phyloP scores from a whole-genome alignment of 2,888 invertebrate species.

The Doris montereyensis region DNA sequence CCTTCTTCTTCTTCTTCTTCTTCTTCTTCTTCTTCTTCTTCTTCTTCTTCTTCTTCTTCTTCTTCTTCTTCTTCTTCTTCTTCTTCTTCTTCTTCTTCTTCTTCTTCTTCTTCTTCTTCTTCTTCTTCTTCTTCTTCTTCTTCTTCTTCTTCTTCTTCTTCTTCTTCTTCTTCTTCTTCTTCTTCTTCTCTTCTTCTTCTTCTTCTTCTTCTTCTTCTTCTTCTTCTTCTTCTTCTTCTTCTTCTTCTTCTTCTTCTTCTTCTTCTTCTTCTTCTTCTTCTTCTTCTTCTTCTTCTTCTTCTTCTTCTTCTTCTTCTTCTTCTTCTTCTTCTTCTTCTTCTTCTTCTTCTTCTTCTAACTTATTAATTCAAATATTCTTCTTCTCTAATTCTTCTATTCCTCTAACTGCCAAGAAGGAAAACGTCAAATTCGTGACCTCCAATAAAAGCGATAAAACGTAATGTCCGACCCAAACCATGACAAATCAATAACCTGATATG shows the following conservation, averaged over 20 bases:
- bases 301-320: background rate
- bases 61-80: slow-evolving; percentile 17
- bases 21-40: slow-evolving; percentile 3
- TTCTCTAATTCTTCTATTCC: too few relatives aligned
- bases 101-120: background rate
- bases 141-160: background rate
- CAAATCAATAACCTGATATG: too few relatives aligned
- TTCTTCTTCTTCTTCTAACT: slow-evolving; percentile 10
- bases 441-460: too few relatives aligned
- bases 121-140: background rate
- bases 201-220: background rate
- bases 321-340: slow-evolving; percentile 23
- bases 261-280: background rate
- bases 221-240: background rate
- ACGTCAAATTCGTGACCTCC: too few relatives aligned
- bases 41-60: slow-evolving; percentile 10
- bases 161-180: background rate
- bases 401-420: too few relatives aligned
- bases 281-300: background rate
- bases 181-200: background rate
- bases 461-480: too few relatives aligned
- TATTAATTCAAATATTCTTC: too few relatives aligned
- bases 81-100: background rate
- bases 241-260: background rate
- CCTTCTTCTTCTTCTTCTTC: slow-evolving; percentile 4